Percentiles rank a stretch among this genome's conserved stretches.
Evolutionary conservation across 2,113 vertebrate species (phyloP).

Genomic region (Zapornia atra): DNA sequence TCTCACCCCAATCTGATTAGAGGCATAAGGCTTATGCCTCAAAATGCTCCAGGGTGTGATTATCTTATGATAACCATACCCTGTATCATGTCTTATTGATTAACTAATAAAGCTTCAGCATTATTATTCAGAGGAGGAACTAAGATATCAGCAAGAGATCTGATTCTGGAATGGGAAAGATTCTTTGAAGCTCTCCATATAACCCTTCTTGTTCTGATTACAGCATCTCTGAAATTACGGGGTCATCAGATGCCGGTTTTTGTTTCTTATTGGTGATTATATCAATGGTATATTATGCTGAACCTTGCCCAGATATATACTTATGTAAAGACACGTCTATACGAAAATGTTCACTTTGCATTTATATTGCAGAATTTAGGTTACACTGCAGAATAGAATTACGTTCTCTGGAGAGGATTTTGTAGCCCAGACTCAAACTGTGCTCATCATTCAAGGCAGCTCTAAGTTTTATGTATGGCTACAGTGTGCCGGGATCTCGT

Average conservation of each 20-base stretch:
- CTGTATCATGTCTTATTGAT: conserved; percentile 75
- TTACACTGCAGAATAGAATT: neutral
- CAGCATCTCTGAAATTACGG: neutral
- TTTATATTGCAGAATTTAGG: neutral
- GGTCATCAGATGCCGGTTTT: neutral
- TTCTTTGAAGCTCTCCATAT: conserved; percentile 14
- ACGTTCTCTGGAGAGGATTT: neutral
- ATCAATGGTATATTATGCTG: neutral
- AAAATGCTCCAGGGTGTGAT: conserved; percentile 72
- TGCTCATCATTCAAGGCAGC: neutral
- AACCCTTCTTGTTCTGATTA: neutral
- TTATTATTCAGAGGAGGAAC: conserved; percentile 62
- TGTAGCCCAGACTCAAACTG: neutral
- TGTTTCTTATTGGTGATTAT: neutral
- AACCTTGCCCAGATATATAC: neutral
- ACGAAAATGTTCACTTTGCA: neutral
- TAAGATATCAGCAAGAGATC: conserved; percentile 29
- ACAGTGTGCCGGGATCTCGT: neutral
- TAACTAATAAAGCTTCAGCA: conserved; percentile 71
- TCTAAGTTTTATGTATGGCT: neutral
- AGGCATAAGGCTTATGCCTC: conserved; percentile 64
- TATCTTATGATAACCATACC: conserved; percentile 71
- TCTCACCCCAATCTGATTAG: conserved; percentile 73
- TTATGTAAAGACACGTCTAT: neutral
- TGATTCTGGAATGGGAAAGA: conserved; percentile 13